Conservation (phyloP, 2,888 invertebrate genomes). For the Cloeon dipterum region DNA sequence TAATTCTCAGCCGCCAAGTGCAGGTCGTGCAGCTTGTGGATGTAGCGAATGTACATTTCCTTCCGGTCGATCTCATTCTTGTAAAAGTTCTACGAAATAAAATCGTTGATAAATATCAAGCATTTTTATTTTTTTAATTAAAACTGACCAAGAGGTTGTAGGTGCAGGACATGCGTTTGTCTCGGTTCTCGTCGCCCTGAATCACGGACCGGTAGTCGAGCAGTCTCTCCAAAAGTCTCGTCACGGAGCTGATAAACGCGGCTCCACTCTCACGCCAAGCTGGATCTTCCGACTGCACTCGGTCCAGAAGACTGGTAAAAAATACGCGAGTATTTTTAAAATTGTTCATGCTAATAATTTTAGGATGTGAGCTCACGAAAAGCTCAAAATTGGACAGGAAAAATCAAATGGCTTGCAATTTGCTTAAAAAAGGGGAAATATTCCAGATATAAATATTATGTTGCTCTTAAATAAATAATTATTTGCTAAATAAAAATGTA, state of each 20-base stretch:
- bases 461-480: too few species aligned
- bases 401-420: too few species aligned
- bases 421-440: too few species aligned
- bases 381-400: background rate
- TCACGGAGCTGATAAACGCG: conserved; percentile 80
- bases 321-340: too few species aligned
- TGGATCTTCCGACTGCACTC: conserved; percentile 63
- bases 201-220: conserved; percentile 88
- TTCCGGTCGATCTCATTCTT: conserved; percentile 87
- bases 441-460: too few species aligned
- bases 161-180: conserved; percentile 90
- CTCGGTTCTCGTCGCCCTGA: conserved; percentile 84
- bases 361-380: background rate
- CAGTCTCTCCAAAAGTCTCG: conserved; percentile 62
- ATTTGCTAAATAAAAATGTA: too few species aligned
- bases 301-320: too few species aligned
- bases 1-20: conserved; percentile 81
- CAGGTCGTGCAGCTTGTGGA: conserved; percentile 81
- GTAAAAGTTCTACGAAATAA: conserved; percentile 66
- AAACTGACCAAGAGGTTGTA: conserved; percentile 63
- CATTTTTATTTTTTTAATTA: conserved; percentile 3
- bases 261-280: conserved; percentile 81
- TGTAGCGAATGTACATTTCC: conserved; percentile 88
- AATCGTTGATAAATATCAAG: background rate
- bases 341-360: too few species aligned